phyloP scores from a whole-genome alignment of 2,888 invertebrate genomes.

The Cyrtodaria siliqua region DNA sequence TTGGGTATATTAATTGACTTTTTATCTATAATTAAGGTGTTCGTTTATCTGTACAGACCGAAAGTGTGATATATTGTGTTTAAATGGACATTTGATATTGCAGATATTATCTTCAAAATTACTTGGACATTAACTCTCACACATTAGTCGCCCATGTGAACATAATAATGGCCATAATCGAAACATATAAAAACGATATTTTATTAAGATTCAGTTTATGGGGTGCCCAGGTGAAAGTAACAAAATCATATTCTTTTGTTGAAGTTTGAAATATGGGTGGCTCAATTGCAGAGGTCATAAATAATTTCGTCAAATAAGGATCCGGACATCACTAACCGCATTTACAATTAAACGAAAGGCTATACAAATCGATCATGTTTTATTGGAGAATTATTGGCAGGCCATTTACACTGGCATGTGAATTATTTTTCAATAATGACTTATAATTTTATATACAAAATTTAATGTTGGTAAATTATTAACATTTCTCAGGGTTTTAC shows the following conservation, averaged over 20 bases:
- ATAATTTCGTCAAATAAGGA: slow-evolving; percentile 1
- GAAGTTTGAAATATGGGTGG: slow-evolving; percentile 1
- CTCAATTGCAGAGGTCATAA: not conserved
- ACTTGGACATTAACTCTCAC: not conserved
- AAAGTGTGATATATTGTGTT: slow-evolving; percentile 3
- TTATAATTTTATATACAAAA: no score
- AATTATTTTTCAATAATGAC: no score
- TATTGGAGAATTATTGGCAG: not conserved
- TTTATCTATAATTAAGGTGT: not conserved
- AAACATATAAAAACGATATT: slow-evolving; percentile 45
- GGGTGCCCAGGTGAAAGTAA: not conserved
- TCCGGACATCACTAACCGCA: not conserved
- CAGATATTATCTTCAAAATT: slow-evolving; percentile 5
- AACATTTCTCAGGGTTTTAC: no score
- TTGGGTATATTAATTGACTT: slow-evolving; percentile 6
- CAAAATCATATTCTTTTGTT: not conserved
- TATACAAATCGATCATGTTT: not conserved
- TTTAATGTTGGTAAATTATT: no score
- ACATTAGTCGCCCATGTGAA: slow-evolving; percentile 1
- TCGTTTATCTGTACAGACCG: not conserved
- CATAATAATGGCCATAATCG: slow-evolving; percentile 27
- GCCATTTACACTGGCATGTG: no score
- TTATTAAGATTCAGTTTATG: slow-evolving; percentile 30
- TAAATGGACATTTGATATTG: slow-evolving; percentile 4
- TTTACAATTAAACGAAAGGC: slow-evolving; percentile 12